Conservation (phyloP, 2,797 vertebrate genomes). For the Poeciliopsis paucimaculata region DNA sequence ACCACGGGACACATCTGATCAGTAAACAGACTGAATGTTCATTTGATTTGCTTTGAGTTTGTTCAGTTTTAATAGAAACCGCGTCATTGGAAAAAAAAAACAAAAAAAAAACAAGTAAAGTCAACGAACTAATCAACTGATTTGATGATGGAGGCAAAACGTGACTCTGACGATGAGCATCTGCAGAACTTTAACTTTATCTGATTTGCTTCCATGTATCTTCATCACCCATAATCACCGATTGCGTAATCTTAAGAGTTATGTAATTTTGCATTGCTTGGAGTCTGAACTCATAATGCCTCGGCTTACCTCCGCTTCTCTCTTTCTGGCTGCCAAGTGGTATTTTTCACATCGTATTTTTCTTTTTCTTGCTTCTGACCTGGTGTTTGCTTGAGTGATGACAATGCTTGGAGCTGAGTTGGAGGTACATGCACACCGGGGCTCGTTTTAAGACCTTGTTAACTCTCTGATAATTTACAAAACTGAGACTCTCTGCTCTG, state of each 20-base stretch:
- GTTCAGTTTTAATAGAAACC: background rate
- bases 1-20: background rate
- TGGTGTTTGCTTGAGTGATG: background rate
- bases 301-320: background rate
- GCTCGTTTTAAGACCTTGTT: background rate
- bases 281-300: background rate
- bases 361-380: background rate
- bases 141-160: background rate
- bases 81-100: background rate
- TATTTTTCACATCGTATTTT: background rate
- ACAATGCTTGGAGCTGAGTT: background rate
- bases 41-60: background rate
- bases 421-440: background rate
- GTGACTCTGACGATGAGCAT: background rate
- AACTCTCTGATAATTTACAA: background rate
- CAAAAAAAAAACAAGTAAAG: background rate
- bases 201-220: background rate
- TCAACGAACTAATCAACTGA: background rate
- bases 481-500: background rate
- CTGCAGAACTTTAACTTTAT: background rate
- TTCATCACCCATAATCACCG: background rate
- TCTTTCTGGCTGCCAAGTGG: background rate
- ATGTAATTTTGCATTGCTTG: background rate
- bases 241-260: background rate
- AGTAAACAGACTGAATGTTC: background rate